Conservation (phyloP, 2,113 vertebrate species). For the Oncorhynchus gorbuscha region DNA sequence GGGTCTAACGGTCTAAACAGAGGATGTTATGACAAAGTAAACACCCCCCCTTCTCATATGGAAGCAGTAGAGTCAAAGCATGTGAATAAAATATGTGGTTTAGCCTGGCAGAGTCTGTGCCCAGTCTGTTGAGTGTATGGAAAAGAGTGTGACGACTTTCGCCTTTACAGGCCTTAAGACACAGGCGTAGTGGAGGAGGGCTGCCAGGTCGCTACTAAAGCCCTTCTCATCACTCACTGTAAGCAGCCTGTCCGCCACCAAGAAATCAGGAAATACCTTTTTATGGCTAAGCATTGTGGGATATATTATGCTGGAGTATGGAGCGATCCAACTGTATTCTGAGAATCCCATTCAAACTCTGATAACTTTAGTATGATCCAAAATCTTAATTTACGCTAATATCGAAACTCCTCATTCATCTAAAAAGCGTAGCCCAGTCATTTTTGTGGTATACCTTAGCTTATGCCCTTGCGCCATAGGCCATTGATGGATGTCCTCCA, state of each 20-base stretch:
- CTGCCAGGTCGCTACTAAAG: constrained; percentile 49
- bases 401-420: background rate
- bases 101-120: constrained; percentile 32
- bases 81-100: constrained; percentile 38
- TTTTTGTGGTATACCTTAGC: too few species aligned
- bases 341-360: background rate
- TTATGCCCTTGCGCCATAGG: too few species aligned
- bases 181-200: constrained; percentile 32
- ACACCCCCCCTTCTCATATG: background rate
- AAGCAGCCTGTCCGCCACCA: constrained; percentile 51
- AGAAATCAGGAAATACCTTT: constrained; percentile 54
- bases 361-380: too few species aligned
- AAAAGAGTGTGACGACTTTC: constrained; percentile 50
- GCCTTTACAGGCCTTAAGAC: constrained; percentile 48
- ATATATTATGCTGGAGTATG: constrained; percentile 26
- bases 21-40: background rate
- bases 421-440: background rate
- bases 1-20: background rate
- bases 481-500: too few species aligned
- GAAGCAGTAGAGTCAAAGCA: too few species aligned
- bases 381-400: too few species aligned
- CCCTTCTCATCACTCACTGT: constrained; percentile 60
- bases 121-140: constrained; percentile 48
- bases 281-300: constrained; percentile 49
- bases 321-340: constrained; percentile 38